A percentile compares a stretch with the other conserved stretches of the same genome.
These are phyloP conservation scores for Leptinotarsa tumamoca DNA, from an alignment of 2,888 invertebrate species.

Conservation along the genomic window DNA sequence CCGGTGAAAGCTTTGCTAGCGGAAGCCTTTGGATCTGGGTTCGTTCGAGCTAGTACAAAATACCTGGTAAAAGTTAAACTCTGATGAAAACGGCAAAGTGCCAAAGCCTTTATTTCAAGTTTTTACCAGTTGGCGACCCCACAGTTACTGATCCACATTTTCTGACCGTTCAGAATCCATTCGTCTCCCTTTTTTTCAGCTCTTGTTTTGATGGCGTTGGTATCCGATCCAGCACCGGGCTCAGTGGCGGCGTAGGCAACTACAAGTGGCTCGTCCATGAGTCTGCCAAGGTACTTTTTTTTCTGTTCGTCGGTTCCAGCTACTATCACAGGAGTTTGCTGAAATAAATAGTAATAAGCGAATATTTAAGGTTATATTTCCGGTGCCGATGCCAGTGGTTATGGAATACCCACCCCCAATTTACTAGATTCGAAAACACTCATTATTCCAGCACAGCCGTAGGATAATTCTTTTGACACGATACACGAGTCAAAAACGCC, in stretches of 20 bases:
- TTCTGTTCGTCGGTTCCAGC: constrained; percentile 90
- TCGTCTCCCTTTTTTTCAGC: constrained; percentile 96
- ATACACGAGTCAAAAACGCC: constrained; percentile 83
- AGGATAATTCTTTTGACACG: constrained; percentile 90
- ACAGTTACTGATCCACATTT: constrained; percentile 99
- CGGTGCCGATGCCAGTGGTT: too few species aligned
- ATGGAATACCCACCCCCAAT: constrained; percentile 74
- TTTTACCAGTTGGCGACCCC: constrained; percentile 92
- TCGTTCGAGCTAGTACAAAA: constrained; percentile 93
- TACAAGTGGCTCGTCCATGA: constrained; percentile 90
- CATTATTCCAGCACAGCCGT: constrained; percentile 92
- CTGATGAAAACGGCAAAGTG: constrained; percentile 28
- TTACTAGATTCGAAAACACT: constrained; percentile 92
- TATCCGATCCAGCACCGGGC: constrained; percentile 96
- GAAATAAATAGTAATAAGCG: constrained; percentile 54
- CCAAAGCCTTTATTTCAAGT: not conserved
- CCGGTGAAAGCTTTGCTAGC: constrained; percentile 95
- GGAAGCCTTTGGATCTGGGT: constrained; percentile 91
- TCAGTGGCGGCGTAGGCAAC: constrained; percentile 97
- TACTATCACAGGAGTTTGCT: constrained; percentile 89
- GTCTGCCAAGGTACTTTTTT: constrained; percentile 92
- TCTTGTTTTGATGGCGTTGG: constrained; percentile 88
- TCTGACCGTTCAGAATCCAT: constrained; percentile 92
- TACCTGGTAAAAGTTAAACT: constrained; percentile 70
- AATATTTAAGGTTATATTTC: not conserved